These are phyloP conservation scores for Sipha maydis DNA, from an alignment of 2,888 invertebrate genomes.

Conservation along the genomic window DNA sequence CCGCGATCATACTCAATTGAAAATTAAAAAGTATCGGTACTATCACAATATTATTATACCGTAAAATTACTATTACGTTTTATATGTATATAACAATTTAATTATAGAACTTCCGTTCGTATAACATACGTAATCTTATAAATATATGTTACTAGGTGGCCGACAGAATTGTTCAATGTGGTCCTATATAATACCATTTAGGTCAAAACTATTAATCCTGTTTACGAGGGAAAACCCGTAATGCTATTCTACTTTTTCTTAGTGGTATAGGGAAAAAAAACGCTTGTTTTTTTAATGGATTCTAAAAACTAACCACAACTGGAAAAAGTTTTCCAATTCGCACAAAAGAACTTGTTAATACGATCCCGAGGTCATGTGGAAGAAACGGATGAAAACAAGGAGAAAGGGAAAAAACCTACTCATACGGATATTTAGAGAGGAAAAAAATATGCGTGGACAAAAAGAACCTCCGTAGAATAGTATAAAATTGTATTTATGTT, in stretches of 20 bases:
- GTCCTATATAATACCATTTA: slow-evolving; percentile 28
- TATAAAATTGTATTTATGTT: slow-evolving; percentile 44
- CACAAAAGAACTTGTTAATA: slow-evolving; percentile 60
- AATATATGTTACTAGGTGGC: slow-evolving; percentile 31
- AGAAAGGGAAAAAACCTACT: slow-evolving; percentile 28
- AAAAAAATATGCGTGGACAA: neutral
- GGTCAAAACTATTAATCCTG: slow-evolving; percentile 53
- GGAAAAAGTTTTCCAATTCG: slow-evolving; percentile 51
- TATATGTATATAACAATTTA: neutral
- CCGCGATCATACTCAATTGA: neutral
- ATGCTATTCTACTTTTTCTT: neutral
- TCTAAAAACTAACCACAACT: slow-evolving; percentile 51
- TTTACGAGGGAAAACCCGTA: slow-evolving; percentile 32
- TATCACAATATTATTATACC: too few species aligned
- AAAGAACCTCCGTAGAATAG: slow-evolving; percentile 5
- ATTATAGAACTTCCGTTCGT: slow-evolving; percentile 26
- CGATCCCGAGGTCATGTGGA: slow-evolving; percentile 17
- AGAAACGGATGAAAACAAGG: neutral
- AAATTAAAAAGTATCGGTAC: neutral
- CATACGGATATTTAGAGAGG: slow-evolving; percentile 10
- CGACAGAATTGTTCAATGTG: slow-evolving; percentile 19
- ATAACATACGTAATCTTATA: slow-evolving; percentile 18
- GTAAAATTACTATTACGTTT: too few species aligned
- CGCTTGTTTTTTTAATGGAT: slow-evolving; percentile 48
- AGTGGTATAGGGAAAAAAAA: neutral